Percentiles rank a stretch among this genome's conserved stretches.
phyloP scores from a whole-genome alignment of 2,113 vertebrate species.

The Ceyx cyanopectus region DNA sequence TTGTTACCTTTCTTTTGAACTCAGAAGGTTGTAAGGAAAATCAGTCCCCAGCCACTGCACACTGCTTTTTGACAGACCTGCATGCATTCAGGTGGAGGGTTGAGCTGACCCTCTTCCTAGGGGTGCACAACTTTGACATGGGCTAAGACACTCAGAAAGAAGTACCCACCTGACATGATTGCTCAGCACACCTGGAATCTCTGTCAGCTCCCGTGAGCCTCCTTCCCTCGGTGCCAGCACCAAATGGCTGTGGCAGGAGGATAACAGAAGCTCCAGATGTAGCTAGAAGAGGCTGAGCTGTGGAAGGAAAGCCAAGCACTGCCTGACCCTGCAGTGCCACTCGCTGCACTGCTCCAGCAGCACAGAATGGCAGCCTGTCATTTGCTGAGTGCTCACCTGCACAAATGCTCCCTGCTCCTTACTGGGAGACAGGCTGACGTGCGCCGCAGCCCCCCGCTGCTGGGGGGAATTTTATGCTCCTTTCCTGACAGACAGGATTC shows the following conservation, averaged over 20 bases:
- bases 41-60: background rate
- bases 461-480: conserved; percentile 62
- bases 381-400: conserved; percentile 39
- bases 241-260: conserved; percentile 17
- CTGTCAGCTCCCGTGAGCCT: background rate
- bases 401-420: conserved; percentile 35
- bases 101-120: background rate
- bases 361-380: conserved; percentile 35
- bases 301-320: background rate
- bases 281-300: background rate
- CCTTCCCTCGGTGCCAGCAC: background rate
- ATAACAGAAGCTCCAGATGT: background rate
- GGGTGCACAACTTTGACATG: background rate
- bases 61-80: background rate
- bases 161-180: background rate
- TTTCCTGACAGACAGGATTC: conserved; percentile 66
- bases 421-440: conserved; percentile 20
- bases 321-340: conserved; percentile 1
- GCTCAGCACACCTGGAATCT: conserved; percentile 5
- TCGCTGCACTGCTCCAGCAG: background rate
- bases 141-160: background rate
- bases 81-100: background rate
- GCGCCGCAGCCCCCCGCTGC: conserved; percentile 1
- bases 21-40: background rate
- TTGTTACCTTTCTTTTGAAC: background rate